Evolutionary conservation across 2,888 invertebrate genomes (phyloP), one percentile per base, ranked within the genome.

Genomic region (Colletes collaris): DNA sequence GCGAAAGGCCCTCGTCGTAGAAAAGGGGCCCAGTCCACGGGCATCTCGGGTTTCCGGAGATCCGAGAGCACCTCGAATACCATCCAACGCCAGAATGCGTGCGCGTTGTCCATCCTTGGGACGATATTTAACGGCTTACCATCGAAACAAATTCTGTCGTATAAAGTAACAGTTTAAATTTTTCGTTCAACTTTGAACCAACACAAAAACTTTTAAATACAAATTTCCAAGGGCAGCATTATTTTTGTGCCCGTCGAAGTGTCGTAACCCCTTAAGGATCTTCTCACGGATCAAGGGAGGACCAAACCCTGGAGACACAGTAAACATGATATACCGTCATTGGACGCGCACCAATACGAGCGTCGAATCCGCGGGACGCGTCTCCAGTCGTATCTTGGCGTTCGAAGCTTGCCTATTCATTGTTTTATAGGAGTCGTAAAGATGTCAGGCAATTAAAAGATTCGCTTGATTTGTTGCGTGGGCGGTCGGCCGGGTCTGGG

Each of bases 401-500:
- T 79, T 84, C 86, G 77, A 87, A 86, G 84, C 85, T 82, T 80
- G 59, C 82, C 86, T 83, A 87, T 91, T 92, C 89, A 92, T 91
- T 92, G 92, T 91, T 92, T 92, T 92, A 92, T 92, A 88, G 89
- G 79, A 80, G 87, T 72, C 85, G 83, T 91, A 90, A 92, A 92
- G 76, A 86, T 87, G 90, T 87, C 89, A 84, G 81, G 83, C 89
- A 91, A 91, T 92, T 91, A 90, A 90, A 90, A 89, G 83, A 82
- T 85, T 87, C 82, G 79, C 53, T 84, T 89, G 88, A 89, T 89
- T 88, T 89, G 87, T 87, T 85, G 85, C 83, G 89, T 90, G 88
- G 89, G 89, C 84, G 88, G 69, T n/a, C n/a, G 50, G 63, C n/a
- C 11, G 55, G 62, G 53, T 53, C 62, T 44, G 8, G 58, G 16